Evolutionary conservation across 1,140 invertebrate species (phyloP).

Genomic region (Leptinotarsa lineolata): DNA sequence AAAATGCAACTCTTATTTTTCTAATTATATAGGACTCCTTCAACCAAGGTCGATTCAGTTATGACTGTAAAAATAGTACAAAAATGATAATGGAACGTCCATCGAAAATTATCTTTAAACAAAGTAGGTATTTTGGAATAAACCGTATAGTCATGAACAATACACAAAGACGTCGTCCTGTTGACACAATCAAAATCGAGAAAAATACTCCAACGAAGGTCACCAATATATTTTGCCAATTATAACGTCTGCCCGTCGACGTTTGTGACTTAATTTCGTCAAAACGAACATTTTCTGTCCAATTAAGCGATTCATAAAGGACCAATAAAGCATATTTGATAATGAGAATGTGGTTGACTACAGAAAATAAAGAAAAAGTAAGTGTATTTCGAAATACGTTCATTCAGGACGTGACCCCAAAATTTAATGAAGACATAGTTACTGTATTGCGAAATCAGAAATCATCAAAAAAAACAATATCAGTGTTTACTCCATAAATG

Average conservation of each 20-base stretch:
- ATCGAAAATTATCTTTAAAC: no score
- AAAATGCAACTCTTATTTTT: no score
- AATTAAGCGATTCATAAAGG: not conserved
- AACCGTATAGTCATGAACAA: not conserved
- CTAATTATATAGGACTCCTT: no score
- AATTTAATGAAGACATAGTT: not conserved
- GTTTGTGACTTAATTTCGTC: slow-evolving; percentile 2
- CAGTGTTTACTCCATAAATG: no score
- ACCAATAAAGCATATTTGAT: not conserved
- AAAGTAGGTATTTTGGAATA: no score
- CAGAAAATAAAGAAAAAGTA: not conserved
- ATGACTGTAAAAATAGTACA: no score
- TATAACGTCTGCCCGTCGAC: not conserved
- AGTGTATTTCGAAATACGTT: not conserved
- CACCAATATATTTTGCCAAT: not conserved
- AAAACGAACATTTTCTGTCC: not conserved
- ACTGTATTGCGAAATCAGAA: no score
- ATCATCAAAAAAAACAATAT: no score
- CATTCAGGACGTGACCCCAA: not conserved
- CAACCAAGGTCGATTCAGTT: no score
- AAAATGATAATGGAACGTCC: no score
- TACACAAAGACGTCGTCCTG: not conserved
- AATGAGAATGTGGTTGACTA: not conserved
- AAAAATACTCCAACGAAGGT: not conserved
- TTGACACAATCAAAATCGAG: not conserved